Percentiles rank a stretch among this genome's conserved stretches.
phyloP scores from a whole-genome alignment of 1,140 invertebrate genomes.

The Zaprionus tsacasi region DNA sequence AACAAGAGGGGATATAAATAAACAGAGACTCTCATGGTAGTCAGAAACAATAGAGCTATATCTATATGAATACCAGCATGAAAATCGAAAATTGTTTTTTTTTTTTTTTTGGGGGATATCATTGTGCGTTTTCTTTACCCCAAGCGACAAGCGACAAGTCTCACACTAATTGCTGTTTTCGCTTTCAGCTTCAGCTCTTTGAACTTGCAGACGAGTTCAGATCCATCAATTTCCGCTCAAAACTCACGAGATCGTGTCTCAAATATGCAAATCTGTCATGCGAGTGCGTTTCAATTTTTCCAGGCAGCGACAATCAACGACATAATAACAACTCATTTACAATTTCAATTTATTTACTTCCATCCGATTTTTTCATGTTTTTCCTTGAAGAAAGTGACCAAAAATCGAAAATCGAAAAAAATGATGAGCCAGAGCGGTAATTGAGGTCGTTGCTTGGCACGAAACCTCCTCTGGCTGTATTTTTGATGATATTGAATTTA shows the following conservation, averaged over 20 bases:
- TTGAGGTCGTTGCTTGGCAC: slow-evolving; percentile 61
- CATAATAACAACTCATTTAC: slow-evolving; percentile 28
- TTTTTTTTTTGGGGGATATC: background rate
- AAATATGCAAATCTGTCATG: slow-evolving; percentile 62
- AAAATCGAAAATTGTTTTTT: slow-evolving; percentile 36
- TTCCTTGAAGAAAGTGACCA: slow-evolving; percentile 71
- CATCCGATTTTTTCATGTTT: slow-evolving; percentile 15
- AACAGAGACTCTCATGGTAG: slow-evolving; percentile 30
- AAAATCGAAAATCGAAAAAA: slow-evolving; percentile 30
- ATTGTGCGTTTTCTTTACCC: slow-evolving; percentile 7
- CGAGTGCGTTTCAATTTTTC: slow-evolving; percentile 58
- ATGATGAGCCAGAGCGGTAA: slow-evolving; percentile 43
- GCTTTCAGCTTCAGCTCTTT: slow-evolving; percentile 16
- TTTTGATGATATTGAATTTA: slow-evolving; percentile 47
- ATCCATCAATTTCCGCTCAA: slow-evolving; percentile 40
- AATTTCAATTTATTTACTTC: slow-evolving; percentile 41
- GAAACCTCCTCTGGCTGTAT: slow-evolving; percentile 23
- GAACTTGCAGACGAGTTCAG: slow-evolving; percentile 35
- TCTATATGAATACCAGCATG: slow-evolving; percentile 2
- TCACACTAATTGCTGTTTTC: slow-evolving; percentile 10
- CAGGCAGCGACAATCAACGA: slow-evolving; percentile 31
- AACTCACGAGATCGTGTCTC: slow-evolving; percentile 66
- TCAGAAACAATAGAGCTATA: slow-evolving; percentile 60
- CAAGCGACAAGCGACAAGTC: background rate
- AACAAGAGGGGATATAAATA: background rate